Base-by-base conservation (phyloP, 2,888 invertebrate species). In the Myopa tessellatipennis region DNA sequence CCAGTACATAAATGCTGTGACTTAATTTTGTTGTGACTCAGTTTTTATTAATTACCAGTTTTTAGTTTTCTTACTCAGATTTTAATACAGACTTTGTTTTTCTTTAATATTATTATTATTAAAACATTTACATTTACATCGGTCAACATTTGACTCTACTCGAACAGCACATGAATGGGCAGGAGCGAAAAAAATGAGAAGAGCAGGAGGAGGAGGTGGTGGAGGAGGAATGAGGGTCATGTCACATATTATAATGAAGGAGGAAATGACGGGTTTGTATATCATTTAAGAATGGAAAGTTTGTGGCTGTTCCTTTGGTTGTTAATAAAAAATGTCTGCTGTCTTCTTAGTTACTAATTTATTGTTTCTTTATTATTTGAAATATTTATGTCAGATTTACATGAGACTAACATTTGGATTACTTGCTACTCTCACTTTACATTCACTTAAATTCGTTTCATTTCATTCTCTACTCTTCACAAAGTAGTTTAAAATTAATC, bases 101-200 rank as follows among this genome's bases (percentile, higher is more conserved):
- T 26, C 18, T 4, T 78, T 75, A 16, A 58, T 40, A 55, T 71
- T 76, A 50, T 72, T 67, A 78, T 61, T 76, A 70, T 58, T 71
- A 61, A 36, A 55, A 38, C 18, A 14, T n/a, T 45, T 61, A 34
- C 45, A 45, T 45, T 45, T 45, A 45, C 45, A 45, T 45, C 45
- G 45, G 1, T 45, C 45, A 45, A 69, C 69, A 69, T 69, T 45
- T 50, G 18, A 69, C 50, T 45, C 45, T 10, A 45, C 6, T 45
- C 45, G 45, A 45, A 10, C 45, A 45, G 45, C 45, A 45, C 45
- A 45, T 45, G 45, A 26, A 26, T 26, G 26, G 26, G 26, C 26
- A 26, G 26, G 26, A 26, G 26, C 1, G 26, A 26, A 26, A 26
- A 2, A 26, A 26, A 26, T 26, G 26, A 10, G 26, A 26, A 2